Base-by-base conservation (phyloP, 2,797 vertebrate species). In the Spondyliosoma cantharus region DNA sequence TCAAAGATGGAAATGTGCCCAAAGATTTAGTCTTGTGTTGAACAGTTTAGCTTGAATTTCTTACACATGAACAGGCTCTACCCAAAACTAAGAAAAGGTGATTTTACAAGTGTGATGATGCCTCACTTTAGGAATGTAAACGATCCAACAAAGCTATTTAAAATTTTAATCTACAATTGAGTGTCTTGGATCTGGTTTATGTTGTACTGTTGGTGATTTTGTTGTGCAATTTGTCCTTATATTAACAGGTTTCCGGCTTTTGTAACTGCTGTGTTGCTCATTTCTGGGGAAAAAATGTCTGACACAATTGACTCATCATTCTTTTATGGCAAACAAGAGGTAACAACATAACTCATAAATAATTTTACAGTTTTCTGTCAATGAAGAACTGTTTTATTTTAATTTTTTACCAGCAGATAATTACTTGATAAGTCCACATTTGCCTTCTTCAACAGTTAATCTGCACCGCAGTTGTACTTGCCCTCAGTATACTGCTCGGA, bases 271-370 rank as follows among this genome's bases (percentile, higher is more conserved):
- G 67, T 96, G 86, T 92, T 99, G 68, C 92, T 99, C 58, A 92
- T 97, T 62, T 90, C 93, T 75, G 97, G 97, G 24, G 90, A 89
- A 76, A 95, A 89, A 83, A 91, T 75, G 61, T 37, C 79, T 11
- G 75, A 94, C 49, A 95, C 86, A 12, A 95, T 96, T 70, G 97
- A 99, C 90, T 95, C 96, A 0, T 95, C 96, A 0, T 97, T 97
- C 91, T 98, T 98, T 93, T 99, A 98, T 68, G 97, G 97, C 76
- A 96, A 92, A 80, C 56, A 92, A n/a, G 98, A 99, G 97, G 98
- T 99, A 94, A 70, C 76, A 24, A 16, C 42, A 60, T 17, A 0
- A 48, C 3, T 8, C 37, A 1, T 5, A 60, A 52, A 37, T 74
- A 1, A 29, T 64, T 59, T 42, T 52, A 9, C 0, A 52, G 2